Evolutionary conservation across 2,797 vertebrate genomes (phyloP), one percentile per base, ranked within the genome.

Genomic region (Epinephelus awoara): DNA sequence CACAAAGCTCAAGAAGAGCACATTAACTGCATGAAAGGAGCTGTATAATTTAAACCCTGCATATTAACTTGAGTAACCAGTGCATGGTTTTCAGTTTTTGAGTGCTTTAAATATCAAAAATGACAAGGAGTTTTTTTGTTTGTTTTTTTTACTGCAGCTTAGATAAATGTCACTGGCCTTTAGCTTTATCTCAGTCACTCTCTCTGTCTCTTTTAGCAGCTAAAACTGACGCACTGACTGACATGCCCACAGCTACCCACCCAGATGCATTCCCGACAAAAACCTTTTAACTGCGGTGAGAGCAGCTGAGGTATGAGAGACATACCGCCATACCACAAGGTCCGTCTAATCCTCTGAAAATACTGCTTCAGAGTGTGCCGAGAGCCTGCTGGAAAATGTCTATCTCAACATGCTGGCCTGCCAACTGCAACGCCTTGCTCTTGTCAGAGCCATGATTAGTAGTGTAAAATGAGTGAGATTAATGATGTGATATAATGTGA

Each of bases 351-450:
- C 88, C 84, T 83, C 74, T 75, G 58, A 80, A 89, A 82, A 1
- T 58, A 23, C 85, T 74, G 67, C 64, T 75, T 49, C 42, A 55
- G 52, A 68, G 58, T 69, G 80, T 52, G 68, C 61, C 3, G 58
- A 75, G 68, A 70, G 74, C 61, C 76, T 75, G 64, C 80, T 91
- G 88, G 90, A 89, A 92, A 91, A 91, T 80, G 80, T 91, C 79
- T 74, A 70, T 81, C 76, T 84, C 70, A 86, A 65, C 59, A 34
- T 56, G 68, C 54, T 19, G 27, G 75, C 34, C 62, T 77, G 84
- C 88, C 86, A 90, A 79, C 65, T 63, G 59, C 74, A 80, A 77
- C 21, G 65, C 75, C 64, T 58, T 79, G 67, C 71, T 46, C 64
- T 52, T 44, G 52, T 80, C 75, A 73, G 52, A 87, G 67, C 57